Conservation (phyloP, 2,113 vertebrate species). For the Taxidea taxus region DNA sequence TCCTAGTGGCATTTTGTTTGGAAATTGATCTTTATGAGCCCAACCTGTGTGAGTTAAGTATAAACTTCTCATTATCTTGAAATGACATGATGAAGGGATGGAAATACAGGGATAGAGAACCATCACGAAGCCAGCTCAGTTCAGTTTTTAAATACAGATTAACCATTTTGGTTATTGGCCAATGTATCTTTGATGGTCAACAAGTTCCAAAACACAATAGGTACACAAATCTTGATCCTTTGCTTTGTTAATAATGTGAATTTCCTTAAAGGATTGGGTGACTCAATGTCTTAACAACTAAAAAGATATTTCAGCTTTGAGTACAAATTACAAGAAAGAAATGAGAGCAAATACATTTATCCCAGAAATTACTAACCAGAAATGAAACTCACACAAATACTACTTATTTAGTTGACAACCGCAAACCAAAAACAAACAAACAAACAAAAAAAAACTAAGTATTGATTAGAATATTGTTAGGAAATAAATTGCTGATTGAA, state of each 20-base stretch:
- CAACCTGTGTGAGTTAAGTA: background rate
- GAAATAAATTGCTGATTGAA: background rate
- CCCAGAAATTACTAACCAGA: background rate
- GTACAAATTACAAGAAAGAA: background rate
- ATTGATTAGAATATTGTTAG: background rate
- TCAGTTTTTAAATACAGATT: background rate
- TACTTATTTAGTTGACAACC: background rate
- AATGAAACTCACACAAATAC: background rate
- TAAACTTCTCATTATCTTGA: background rate
- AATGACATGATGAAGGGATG: background rate
- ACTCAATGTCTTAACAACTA: background rate
- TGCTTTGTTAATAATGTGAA: background rate
- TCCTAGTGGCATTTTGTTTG: background rate
- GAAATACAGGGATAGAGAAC: background rate
- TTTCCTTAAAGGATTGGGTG: background rate
- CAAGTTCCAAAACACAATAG: background rate
- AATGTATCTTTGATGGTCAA: background rate
- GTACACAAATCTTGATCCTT: background rate
- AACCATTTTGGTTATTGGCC: background rate
- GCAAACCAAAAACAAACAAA: background rate
- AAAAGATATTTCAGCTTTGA: background rate
- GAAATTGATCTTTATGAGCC: background rate
- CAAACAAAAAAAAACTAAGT: background rate
- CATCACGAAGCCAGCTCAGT: background rate
- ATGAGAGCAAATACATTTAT: background rate